Evolutionary conservation across 2,888 invertebrate species (phyloP), one percentile per base, ranked within the genome.

Genomic region (Tenodera sinensis): DNA sequence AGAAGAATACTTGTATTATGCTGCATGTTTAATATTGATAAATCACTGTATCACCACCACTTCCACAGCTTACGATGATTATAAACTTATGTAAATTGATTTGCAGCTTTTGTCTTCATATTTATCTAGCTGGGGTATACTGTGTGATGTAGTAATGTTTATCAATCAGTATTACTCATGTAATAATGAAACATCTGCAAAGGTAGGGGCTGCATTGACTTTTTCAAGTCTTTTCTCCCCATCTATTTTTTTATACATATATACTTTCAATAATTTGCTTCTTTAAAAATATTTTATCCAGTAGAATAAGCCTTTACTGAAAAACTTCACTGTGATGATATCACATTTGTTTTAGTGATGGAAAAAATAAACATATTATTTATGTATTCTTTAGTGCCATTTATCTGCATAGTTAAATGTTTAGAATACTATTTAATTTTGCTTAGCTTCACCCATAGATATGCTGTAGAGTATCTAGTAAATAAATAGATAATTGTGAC

Each of bases 11-110:
- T 34, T 84, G 54, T 88, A n/a, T 87, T 86, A 85, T 89, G 71
- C 88, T 90, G 89, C 88, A 88, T 90, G 90, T 87, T 90, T 71
- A 89, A 71, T 87, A 84, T 90, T 88, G 85, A 88, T 87, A 88
- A 88, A 88, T 86, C 83, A 89, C 88, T 83, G 85, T 83, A 88
- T 88, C 88, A 89, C 88, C 87, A 90, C 86, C 90, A 90, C 90
- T 89, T 88, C 90, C 88, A 90, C 90, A 87, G 88, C 88, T 84
- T 83, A 88, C 86, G 84, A 82, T 83, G 83, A 47, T 85, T 87
- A 83, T 89, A 83, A 87, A 83, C 87, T 83, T 86, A 8, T 89
- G n/a, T 87, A 20, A 30, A 71, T 86, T 87, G 87, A 89, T 83
- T 87, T 87, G 34, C 89, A 89, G 89, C 86, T 83, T 54, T 83